Base-by-base conservation (phyloP, 2,797 vertebrate species). In the Allobates femoralis region DNA sequence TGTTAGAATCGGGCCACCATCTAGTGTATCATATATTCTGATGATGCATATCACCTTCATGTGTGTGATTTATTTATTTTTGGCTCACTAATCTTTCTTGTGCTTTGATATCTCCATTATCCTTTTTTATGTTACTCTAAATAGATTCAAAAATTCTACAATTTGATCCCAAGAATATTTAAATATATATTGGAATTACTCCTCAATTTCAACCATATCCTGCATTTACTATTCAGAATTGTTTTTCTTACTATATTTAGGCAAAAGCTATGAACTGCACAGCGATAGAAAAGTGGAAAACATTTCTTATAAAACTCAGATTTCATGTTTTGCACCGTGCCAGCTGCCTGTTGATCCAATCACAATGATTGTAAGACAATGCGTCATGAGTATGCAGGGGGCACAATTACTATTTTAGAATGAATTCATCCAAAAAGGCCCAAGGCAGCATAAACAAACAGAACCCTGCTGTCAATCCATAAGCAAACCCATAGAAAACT, bases 401-500 rank as follows among this genome's bases (percentile, higher is more conserved):
- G 67, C 34, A 37, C 66, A 83, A 60, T 83, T 83, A 73, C 51
- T 56, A 34, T 83, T 73, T 83, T 73, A 62, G 21, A 73, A 34
- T 71, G 23, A 62, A 71, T 74, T 60, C 53, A 75, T 74, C 34
- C 16, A 62, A 75, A 74, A 74, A 60, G 10, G 55, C 67, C 69
- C 55, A 60, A 58, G 81, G 81, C 81, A 75, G 55, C 81, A 60
- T 75, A 74, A 83, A 37, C 67, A 83, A 74, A 75, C 14, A 74
- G 53, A 83, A 71, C 81, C 66, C 81, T 56, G 53, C 81, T 58
- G 67, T 75, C 81, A 83, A 74, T 83, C 69, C n/a, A 83, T 75
- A 62, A 58, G 81, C 69, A 60, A 58, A 75, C n/a, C 11, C 53
- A 58, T 74, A 83, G 46, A 74, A 75, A 83, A 58, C 66, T 71